Base-by-base conservation (phyloP, 2,113 vertebrate genomes). In the Accipiter cooperii region DNA sequence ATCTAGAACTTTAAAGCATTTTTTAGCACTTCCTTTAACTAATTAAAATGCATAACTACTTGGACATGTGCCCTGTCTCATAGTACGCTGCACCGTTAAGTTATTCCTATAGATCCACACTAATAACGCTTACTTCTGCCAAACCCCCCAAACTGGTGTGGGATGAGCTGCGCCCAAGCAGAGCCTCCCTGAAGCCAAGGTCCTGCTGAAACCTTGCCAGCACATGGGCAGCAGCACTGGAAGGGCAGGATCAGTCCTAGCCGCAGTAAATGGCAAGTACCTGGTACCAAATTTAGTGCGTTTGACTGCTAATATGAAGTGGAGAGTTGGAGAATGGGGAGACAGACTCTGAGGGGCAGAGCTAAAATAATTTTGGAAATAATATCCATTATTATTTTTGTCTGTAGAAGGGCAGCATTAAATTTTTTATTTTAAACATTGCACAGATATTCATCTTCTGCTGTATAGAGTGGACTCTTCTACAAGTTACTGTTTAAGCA, bases 221-320 rank as follows among this genome's bases (percentile, higher is more conserved):
- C 49, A 24, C 24, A 4, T 0, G 2, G 54, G 36, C 3, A 3
- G 14, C 26, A 69, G 24, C 2, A 0, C 0, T 31, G 47, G 52
- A 38, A 64, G 42, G 38, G 80, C 60, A 75, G 60, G 40, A 55
- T 57, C 78, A 15, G 47, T 5, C 65, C 52, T 88, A 61, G 2
- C n/a, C 1, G 1, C 52, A 21, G 66, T 36, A 38, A 71, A 15
- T 17, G 33, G n/a, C 36, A 46, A 14, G 18, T 55, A 42, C 17
- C 42, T 24, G 29, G 20, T 38, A 40, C 52, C 80, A 36, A 6
- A 34, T 73, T 28, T 4, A 26, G n/a, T 58, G 6, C 68, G 21
- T 60, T 54, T 60, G 51, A 4, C 33, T 74, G 73, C 77, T 63
- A 3, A 17, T 12, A 0, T 44, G 20, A 33, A 57, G 21, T 40